phyloP scores from a whole-genome alignment of 2,888 invertebrate species.

The Physocephala rufipes region DNA sequence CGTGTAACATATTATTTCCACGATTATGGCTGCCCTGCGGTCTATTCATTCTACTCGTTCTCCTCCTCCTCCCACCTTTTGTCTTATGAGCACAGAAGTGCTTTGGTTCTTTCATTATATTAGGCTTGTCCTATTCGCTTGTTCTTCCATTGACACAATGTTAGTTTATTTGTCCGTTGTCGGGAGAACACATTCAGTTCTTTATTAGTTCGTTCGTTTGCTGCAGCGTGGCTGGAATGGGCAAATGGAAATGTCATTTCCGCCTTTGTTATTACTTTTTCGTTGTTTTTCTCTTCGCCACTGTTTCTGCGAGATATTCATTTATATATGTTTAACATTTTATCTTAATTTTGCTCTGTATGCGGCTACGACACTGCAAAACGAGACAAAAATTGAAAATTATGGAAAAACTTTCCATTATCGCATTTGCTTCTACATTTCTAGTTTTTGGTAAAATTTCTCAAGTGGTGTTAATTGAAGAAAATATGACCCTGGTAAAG shows the following conservation, averaged over 20 bases:
- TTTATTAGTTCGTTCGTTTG: neutral
- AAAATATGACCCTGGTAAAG: no score
- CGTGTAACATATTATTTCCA: no score
- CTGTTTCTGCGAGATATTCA: no score
- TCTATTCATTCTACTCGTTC: no score
- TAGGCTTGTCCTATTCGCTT: neutral
- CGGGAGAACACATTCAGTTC: constrained; percentile 9
- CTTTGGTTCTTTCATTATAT: neutral
- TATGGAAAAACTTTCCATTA: constrained; percentile 31
- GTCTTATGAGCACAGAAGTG: neutral
- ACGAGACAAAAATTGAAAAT: constrained; percentile 22
- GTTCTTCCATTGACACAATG: constrained; percentile 17
- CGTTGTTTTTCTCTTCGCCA: no score
- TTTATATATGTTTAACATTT: no score
- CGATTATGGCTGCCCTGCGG: no score
- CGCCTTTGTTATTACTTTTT: neutral
- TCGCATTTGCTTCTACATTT: constrained; percentile 22
- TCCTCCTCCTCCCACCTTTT: no score
- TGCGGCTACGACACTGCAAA: neutral
- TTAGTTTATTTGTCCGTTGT: constrained; percentile 29
- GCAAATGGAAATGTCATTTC: neutral
- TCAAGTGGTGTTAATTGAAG: no score
- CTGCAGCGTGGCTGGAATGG: neutral
- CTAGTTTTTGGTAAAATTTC: no score
- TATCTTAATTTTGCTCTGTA: neutral